phyloP scores from a whole-genome alignment of 2,888 invertebrate species.

The Flexamia atlantica region DNA sequence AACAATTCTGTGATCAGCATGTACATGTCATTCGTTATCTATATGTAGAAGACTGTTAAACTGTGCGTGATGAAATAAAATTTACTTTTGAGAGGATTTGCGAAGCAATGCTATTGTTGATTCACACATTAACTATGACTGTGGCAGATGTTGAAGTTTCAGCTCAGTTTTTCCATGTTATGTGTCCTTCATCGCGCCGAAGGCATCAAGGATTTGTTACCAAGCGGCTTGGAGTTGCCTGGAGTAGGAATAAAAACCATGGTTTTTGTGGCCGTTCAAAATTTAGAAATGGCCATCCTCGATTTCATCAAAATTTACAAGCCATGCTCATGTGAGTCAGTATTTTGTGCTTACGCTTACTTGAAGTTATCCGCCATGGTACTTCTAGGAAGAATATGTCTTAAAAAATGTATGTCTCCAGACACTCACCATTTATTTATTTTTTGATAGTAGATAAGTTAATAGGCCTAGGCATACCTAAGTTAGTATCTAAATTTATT shows the following conservation, averaged over 20 bases:
- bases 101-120: conserved; percentile 71
- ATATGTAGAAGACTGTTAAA: not conserved
- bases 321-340: conserved; percentile 57
- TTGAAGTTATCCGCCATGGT: too few relatives aligned
- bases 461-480: too few relatives aligned
- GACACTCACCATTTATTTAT: too few relatives aligned
- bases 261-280: conserved; percentile 50
- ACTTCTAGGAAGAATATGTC: too few relatives aligned
- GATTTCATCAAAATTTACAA: conserved; percentile 56
- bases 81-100: not conserved
- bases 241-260: conserved; percentile 55
- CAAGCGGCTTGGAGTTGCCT: conserved; percentile 68
- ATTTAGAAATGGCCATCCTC: conserved; percentile 41
- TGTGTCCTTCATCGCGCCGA: conserved; percentile 28
- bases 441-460: too few relatives aligned
- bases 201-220: conserved; percentile 64
- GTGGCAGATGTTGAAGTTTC: conserved; percentile 74
- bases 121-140: conserved; percentile 76
- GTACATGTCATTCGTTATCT: too few relatives aligned
- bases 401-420: too few relatives aligned
- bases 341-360: too few relatives aligned
- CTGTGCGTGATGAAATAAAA: not conserved
- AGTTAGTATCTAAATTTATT: too few relatives aligned
- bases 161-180: conserved; percentile 74
- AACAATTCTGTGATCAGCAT: too few relatives aligned